Evolutionary conservation across 2,113 vertebrate species (phyloP), one percentile per base, ranked within the genome.

Genomic region (Peromyscus maniculatus): DNA sequence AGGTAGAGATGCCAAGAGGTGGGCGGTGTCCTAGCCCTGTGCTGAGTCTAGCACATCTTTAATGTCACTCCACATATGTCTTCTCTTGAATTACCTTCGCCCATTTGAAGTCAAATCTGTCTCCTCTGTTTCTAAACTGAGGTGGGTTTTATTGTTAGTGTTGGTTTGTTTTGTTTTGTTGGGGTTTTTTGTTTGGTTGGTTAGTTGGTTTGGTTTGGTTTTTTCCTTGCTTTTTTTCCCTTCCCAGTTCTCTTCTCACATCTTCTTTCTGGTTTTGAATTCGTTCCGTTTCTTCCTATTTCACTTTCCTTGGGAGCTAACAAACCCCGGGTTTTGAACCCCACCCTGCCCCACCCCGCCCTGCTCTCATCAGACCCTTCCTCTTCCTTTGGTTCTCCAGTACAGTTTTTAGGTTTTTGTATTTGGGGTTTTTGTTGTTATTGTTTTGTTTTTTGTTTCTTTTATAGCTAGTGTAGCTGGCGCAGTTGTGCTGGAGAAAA

Each of bases 61-160:
- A 67, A 9, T 64, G 74, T 36, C 52, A 43, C 7, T 52, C 52
- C 80, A 64, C 10, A 19, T 66, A 16, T 62, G 9, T 95, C 88
- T 93, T 96, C 46, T 93, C 46, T 62, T 52, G 36, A 59, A 89
- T 46, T 72, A 71, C 22, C 57, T 88, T 95, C 91, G 17, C 52
- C 13, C 39, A 31, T 67, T 83, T 92, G 83, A 94, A 79, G 80
- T 93, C 69, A 91, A 80, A 57, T 87, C 64, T 87, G 36, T 12
- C 39, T 95, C 36, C 13, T 93, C 24, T 83, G 12, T 49, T 80
- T 83, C 59, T 89, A 69, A 84, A 69, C 49, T 31, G 46, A 17
- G 28, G 15, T 52, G 22, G 21, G 36, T n/a, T 13, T 36, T 71
- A 16, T 36, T 71, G 67, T 71, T 49, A 49, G 1, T 36, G 13